Evolutionary conservation across 2,113 vertebrate genomes (phyloP).

Genomic region (Raja brachyura): DNA sequence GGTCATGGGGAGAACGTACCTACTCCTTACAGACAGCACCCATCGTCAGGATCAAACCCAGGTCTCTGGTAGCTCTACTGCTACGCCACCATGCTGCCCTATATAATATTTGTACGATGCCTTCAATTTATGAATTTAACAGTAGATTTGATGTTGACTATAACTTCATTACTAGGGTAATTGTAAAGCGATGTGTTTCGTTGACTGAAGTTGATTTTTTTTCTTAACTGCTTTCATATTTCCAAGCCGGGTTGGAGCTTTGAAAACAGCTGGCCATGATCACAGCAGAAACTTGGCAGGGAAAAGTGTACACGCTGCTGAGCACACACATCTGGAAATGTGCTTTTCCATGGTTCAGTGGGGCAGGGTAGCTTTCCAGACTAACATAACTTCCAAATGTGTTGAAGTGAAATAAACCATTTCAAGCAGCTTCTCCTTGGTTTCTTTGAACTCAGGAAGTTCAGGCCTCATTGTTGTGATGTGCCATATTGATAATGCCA

Average conservation of each 20-base stretch:
- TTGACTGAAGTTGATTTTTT: not conserved
- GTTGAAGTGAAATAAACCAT: not conserved
- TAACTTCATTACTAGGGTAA: not conserved
- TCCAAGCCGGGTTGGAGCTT: not conserved
- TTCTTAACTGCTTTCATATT: not conserved
- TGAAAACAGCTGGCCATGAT: not conserved
- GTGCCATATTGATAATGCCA: too few relatives aligned
- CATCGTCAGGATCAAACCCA: too few relatives aligned
- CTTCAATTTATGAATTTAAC: not conserved
- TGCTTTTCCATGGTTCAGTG: not conserved
- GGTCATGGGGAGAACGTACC: too few relatives aligned
- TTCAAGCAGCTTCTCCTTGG: not conserved
- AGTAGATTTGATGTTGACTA: not conserved
- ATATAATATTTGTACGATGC: not conserved
- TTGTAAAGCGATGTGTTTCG: not conserved
- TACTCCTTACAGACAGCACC: too few relatives aligned
- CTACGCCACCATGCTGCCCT: too few relatives aligned
- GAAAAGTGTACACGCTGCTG: not conserved
- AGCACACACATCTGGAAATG: not conserved
- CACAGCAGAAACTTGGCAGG: not conserved
- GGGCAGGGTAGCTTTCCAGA: not conserved
- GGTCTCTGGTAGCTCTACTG: too few relatives aligned
- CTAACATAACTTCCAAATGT: not conserved
- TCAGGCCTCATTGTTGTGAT: not conserved
- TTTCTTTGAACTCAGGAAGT: not conserved